Base-by-base conservation (phyloP, 2,797 vertebrate species). In the Trichosurus vulpecula region DNA sequence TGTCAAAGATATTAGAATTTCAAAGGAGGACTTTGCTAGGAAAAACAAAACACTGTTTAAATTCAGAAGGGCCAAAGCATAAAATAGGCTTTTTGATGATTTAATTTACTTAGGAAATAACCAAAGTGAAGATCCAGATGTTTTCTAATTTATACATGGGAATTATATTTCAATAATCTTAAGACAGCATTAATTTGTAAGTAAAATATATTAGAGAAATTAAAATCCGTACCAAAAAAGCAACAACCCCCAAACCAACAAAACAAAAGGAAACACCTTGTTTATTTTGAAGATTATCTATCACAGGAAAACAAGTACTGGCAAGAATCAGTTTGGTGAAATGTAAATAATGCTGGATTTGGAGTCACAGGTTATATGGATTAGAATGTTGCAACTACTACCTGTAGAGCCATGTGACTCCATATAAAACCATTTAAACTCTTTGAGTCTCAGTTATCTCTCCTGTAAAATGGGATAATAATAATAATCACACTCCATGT, bases 1-100 rank as follows among this genome's bases (percentile, higher is more conserved):
- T 96, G 30, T 94, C 96, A 95, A n/a, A 94, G 52, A 89, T 94
- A 97, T 93, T 93, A 54, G 94, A 90, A 96, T 97, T 97, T 95
- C 55, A 95, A 81, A 96, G n/a, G 53, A 52, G 74, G 96, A 93
- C 90, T 91, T 95, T 30, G 35, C 8, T 55, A 87, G 74, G 74
- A 87, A 87, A 87, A 87, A 87, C 74, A 47, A 87, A 81, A 87
- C 74, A 87, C 41, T 87, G 41, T 29, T 94, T 91, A 94, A 92
- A 96, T 92, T 94, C 93, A 91, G 94, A 52, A 3, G 92, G 90
- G 30, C 57, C 96, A 47, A 90, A 47, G 53, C 6, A 2, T 94
- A 96, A 96, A 91, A 87, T 41, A 41, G 58, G 47, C 41, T 87
- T 25, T 94, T n/a, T 92, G 14, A 92, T n/a, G 2, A n/a, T 54